Evolutionary conservation across 1,140 invertebrate genomes (phyloP).

Genomic region (Rhyacophila brunnea): DNA sequence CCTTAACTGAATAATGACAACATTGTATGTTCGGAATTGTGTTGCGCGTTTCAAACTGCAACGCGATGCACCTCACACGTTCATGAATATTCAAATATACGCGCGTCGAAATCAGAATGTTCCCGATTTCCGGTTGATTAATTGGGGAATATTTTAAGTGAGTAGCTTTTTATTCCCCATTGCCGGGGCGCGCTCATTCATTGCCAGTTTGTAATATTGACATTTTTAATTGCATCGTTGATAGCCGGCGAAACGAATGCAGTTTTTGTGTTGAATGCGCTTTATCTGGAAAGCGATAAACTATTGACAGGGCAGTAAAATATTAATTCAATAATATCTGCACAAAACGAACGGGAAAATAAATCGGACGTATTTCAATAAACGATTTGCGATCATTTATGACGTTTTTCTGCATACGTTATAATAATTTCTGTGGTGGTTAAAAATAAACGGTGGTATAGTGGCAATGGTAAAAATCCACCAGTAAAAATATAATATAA

Average conservation of each 20-base stretch:
- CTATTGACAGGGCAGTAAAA: background rate
- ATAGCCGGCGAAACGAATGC: background rate
- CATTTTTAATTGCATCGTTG: conserved; percentile 1
- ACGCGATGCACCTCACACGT: background rate
- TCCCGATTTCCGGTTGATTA: conserved; percentile 14
- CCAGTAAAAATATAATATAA: too few species aligned
- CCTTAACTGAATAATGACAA: conserved; percentile 11
- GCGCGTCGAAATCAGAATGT: conserved; percentile 12
- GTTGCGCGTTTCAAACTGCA: conserved; percentile 18
- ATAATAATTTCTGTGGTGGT: background rate
- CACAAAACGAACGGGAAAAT: too few species aligned
- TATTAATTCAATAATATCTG: conserved; percentile 1
- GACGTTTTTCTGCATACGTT: background rate
- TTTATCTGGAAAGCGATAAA: background rate
- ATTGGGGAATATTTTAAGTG: conserved; percentile 25
- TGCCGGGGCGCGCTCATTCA: background rate
- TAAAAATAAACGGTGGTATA: too few species aligned
- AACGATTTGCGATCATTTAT: background rate
- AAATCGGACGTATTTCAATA: background rate
- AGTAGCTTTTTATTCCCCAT: background rate
- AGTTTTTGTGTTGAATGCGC: conserved; percentile 1
- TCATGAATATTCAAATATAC: conserved; percentile 28
- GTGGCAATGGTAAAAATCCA: too few species aligned
- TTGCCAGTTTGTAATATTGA: conserved; percentile 8
- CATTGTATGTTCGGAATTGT: conserved; percentile 1